Conservation (phyloP, 2,113 vertebrate genomes). For the Haemorhous mexicanus region DNA sequence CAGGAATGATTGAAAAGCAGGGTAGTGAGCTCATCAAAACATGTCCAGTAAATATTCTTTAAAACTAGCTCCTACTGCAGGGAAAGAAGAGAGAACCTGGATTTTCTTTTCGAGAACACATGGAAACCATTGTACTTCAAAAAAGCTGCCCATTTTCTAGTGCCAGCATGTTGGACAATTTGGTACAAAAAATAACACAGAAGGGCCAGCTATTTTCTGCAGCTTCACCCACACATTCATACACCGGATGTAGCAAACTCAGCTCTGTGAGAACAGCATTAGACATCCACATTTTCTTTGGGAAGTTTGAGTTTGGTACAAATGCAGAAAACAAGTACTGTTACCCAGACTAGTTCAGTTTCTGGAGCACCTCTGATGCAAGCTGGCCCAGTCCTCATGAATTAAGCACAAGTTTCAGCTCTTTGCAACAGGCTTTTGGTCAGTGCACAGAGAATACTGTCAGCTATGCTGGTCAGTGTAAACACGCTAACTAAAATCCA, state of each 20-base stretch:
- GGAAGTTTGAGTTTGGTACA: neutral
- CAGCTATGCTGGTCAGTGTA: neutral
- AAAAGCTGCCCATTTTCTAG: neutral
- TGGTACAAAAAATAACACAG: neutral
- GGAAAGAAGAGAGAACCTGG: neutral
- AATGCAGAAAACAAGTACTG: neutral
- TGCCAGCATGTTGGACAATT: neutral
- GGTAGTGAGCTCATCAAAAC: neutral
- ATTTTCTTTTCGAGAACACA: neutral
- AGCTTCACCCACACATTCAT: neutral
- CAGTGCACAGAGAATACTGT: neutral
- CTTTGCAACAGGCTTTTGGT: neutral
- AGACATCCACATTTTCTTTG: neutral
- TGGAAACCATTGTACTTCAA: neutral
- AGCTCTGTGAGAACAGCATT: neutral
- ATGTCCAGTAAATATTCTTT: neutral
- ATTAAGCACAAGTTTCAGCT: neutral
- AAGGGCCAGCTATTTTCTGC: neutral
- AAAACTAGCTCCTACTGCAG: neutral
- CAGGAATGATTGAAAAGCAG: neutral
- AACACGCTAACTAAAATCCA: neutral
- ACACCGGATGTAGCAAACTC: neutral
- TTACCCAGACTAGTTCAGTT: neutral
- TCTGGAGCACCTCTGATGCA: rapidly evolving
- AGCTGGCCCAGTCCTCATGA: neutral